Evolutionary conservation across 37 sponge, comb jelly and placozoan genomes (phyloP), one percentile per base, ranked within the genome.

Genomic region (Diacarnus erythraeanus): DNA sequence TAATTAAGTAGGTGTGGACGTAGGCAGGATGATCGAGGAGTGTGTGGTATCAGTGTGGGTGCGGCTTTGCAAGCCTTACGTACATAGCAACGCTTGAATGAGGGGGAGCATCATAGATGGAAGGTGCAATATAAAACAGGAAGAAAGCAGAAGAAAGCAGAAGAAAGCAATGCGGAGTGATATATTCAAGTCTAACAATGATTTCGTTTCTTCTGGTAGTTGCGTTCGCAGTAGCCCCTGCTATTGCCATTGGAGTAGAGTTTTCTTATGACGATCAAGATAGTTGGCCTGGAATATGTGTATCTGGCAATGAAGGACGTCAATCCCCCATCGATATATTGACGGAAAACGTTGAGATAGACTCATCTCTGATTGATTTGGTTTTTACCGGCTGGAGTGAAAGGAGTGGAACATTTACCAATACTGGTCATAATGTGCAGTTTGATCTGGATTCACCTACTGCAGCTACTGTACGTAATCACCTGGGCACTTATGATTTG

Each of bases 251-350:
- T 18, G 75, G 43, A 17, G 30, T 38, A 1, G 64, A 47, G 3
- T 82, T 61, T 64, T 40, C 60, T 44, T 88, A 88, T 44, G 58
- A 57, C 36, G 23, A 78, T 29, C 89, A 78, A 63, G 30, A 41
- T 26, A 80, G 54, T 5, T 88, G 89, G 89, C 20, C 4, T 0
- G 41, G 33, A 15, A 38, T 83, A 2, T 20, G 27, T 3, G 69
- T 60, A 3, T 73, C 63, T 3, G 1, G 6, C 37, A 69, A 68
- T 58, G 43, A 35, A 10, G 63, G 79, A 42, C 38, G 20, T 9
- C 72, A 78, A 33, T 85, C 85, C 9, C 85, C 85, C 34, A 85
- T 85, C 51, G 35, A 71, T 30, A 85, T 85, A n/a, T 26, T 39
- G 10, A 51, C 77, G 3, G 57, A 27, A 3, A 4, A 77, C 23